A percentile compares a stretch with the other conserved stretches of the same genome.
Conservation (phyloP, 2,888 invertebrate species). For the Coecobrya sp. region DNA sequence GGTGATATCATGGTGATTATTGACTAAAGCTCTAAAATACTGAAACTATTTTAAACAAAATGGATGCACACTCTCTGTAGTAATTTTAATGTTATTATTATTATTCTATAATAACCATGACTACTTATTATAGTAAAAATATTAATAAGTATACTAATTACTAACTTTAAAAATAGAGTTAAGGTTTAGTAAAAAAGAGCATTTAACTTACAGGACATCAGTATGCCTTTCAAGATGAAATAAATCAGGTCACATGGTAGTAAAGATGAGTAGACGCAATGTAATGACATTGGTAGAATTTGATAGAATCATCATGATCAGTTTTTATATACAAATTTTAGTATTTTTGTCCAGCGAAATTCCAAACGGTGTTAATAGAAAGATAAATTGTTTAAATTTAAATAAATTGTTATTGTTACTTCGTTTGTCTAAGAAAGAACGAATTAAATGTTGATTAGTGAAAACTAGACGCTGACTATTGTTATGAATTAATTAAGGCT, state of each 20-base stretch:
- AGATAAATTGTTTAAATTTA: not conserved
- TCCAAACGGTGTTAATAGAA: constrained; percentile 11
- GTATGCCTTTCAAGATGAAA: constrained; percentile 66
- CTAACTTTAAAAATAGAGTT: not conserved
- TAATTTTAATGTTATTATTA: too few relatives aligned
- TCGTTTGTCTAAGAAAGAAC: constrained; percentile 24
- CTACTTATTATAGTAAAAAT: not conserved
- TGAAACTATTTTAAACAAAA: not conserved
- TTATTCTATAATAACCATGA: too few relatives aligned
- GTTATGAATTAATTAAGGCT: constrained; percentile 40
- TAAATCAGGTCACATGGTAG: constrained; percentile 72
- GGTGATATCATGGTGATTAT: not conserved
- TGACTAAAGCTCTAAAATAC: not conserved
- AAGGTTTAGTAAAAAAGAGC: constrained; percentile 29
- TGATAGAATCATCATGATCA: constrained; percentile 14
- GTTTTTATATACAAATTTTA: not conserved
- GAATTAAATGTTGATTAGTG: constrained; percentile 18
- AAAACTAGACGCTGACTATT: constrained; percentile 37
- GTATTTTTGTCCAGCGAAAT: not conserved
- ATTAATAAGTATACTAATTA: not conserved
- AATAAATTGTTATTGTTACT: constrained; percentile 11
- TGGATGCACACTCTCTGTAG: too few relatives aligned
- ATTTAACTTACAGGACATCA: constrained; percentile 69
- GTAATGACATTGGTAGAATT: constrained; percentile 7
- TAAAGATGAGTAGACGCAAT: not conserved